Evolutionary conservation across 2,797 vertebrate species (phyloP), one percentile per base, ranked within the genome.

Genomic region (Sebastiscus albofasciatus): DNA sequence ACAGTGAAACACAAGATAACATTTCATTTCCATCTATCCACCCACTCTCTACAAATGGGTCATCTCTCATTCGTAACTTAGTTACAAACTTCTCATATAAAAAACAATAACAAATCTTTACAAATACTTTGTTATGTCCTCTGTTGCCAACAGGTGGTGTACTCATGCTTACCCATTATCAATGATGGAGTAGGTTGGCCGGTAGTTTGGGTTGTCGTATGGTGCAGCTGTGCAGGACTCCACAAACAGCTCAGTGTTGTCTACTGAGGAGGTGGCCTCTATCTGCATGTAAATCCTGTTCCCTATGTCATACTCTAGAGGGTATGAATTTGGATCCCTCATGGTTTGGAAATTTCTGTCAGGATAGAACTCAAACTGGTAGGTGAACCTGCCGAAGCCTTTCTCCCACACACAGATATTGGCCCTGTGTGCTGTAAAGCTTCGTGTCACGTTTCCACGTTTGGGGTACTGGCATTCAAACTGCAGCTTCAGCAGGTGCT

Each of bases 391-490:
- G 66, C 95, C 94, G 0, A 94, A 89, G 70, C 95, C 94, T 55
- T n/a, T 91, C 34, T 95, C 94, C 31, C 64, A 81, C 67, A 95
- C 89, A 0, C 83, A 87, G 62, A 85, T 6, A 0, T n/a, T 87
- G 1, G 2, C 52, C n/a, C 91, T 91, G 84, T 92, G 91, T 2
- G 77, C 85, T 0, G 13, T 68, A 88, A 93, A 95, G 64, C 83
- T 11, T 79, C 81, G 52, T 0, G 84, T 79, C 73, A 94, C 82
- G 1, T 92, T 93, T 1, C 89, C 91, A 7, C 12, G 81, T 84
- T 95, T 95, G 55, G 93, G 77, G 68, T 94, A 95, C 77, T 88
- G 84, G 74, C 95, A 95, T 72, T 75, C 86, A 88, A 95, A 94
- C 54, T 79, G 67, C 2, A 94, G 71, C 52, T 94, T 92, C 67